Conservation (phyloP, 2,888 invertebrate species). For the Ferdinandea cuprea region DNA sequence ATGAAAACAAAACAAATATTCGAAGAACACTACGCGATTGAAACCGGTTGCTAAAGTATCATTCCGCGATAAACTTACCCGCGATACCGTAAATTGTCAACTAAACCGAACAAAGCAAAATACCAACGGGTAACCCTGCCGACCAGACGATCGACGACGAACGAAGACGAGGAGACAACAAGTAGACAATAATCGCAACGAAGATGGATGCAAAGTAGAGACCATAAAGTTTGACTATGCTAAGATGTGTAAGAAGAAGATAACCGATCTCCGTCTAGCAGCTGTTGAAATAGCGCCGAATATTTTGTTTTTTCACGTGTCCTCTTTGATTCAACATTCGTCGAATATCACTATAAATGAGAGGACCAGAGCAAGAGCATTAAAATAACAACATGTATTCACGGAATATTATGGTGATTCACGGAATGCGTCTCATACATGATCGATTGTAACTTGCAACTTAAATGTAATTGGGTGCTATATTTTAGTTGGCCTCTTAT, state of each 20-base stretch:
- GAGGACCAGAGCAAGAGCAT: background rate
- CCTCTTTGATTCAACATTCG: conserved; percentile 16
- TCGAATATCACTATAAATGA: conserved; percentile 12
- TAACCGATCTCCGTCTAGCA: background rate
- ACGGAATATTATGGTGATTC: too few species aligned
- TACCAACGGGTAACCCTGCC: conserved; percentile 1
- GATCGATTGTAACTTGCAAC: conserved; percentile 13
- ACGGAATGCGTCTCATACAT: background rate
- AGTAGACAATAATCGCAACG: conserved; percentile 2
- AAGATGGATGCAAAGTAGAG: conserved; percentile 37
- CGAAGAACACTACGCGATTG: conserved; percentile 44
- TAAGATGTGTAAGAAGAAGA: background rate
- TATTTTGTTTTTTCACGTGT: conserved; percentile 40
- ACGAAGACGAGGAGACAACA: background rate
- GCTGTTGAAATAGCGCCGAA: background rate
- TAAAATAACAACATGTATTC: background rate
- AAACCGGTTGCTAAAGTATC: conserved; percentile 63
- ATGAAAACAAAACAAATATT: conserved; percentile 24
- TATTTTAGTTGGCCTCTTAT: too few species aligned
- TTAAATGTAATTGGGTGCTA: too few species aligned
- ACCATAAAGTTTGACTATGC: conserved; percentile 3
- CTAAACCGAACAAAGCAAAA: conserved; percentile 47
- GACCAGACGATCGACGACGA: background rate
- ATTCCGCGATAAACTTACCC: conserved; percentile 21
- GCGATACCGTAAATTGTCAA: conserved; percentile 66